phyloP scores from a whole-genome alignment of 92 coral and sea anemone genomes.

The Epizoanthus ramosus region DNA sequence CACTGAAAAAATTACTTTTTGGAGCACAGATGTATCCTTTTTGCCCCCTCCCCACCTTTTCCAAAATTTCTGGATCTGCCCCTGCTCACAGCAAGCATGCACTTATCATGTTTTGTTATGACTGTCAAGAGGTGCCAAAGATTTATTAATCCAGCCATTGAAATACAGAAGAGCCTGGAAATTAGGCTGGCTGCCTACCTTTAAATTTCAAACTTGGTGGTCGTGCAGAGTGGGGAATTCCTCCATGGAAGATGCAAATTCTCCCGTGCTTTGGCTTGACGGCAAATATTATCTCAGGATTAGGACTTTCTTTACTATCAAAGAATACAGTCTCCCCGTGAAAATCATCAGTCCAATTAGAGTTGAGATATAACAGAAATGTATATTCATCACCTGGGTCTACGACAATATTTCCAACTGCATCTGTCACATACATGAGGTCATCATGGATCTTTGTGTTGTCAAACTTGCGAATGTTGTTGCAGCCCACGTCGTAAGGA shows the following conservation, averaged over 20 bases:
- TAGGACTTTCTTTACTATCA: conserved; percentile 40
- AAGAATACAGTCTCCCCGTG: conserved; percentile 91
- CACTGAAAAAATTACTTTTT: no score
- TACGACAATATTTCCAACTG: background rate
- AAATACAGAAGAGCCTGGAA: no score
- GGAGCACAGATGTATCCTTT: no score
- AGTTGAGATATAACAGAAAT: conserved; percentile 72
- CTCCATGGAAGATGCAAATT: conserved; percentile 77
- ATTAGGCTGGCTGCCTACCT: conserved; percentile 46
- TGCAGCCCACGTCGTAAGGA: conserved; percentile 86
- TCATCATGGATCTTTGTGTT: conserved; percentile 75
- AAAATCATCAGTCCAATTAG: conserved; percentile 80
- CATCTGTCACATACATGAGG: conserved; percentile 38
- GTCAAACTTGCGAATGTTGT: conserved; percentile 72
- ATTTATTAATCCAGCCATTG: no score
- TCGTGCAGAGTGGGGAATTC: conserved; percentile 86
- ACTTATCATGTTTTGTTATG: no score
- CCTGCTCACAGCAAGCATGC: no score
- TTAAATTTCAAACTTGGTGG: conserved; percentile 68
- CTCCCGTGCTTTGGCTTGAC: conserved; percentile 85
- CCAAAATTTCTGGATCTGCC: no score
- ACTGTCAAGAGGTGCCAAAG: no score
- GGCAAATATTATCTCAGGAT: conserved; percentile 76
- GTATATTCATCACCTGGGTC: conserved; percentile 70
- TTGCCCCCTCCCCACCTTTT: no score